phyloP scores from a whole-genome alignment of 2,797 vertebrate species.

The Anolis apletophallus region DNA sequence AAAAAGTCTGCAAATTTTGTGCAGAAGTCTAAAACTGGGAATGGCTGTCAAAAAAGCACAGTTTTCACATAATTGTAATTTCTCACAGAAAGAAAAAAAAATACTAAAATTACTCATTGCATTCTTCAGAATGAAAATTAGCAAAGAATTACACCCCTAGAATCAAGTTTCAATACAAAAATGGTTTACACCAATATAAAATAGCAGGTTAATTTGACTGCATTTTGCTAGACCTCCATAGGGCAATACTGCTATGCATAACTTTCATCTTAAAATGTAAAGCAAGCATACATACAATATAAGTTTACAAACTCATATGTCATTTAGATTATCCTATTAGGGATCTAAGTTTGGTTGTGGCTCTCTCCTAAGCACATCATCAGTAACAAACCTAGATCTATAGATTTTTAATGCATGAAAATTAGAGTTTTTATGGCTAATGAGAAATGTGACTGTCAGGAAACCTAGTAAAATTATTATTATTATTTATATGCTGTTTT shows the following conservation, averaged over 20 bases:
- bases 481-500: no score
- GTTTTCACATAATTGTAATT: no score
- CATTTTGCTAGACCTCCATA: not conserved
- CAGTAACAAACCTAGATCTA: not conserved
- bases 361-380: not conserved
- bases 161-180: no score
- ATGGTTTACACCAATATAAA: not conserved
- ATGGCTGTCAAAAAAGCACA: no score
- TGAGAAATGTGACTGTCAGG: not conserved
- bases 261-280: no score
- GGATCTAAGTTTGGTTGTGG: not conserved
- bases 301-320: not conserved
- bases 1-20: no score
- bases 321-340: not conserved
- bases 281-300: not conserved
- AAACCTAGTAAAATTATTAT: not conserved
- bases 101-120: no score
- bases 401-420: not conserved
- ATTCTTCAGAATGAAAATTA: no score
- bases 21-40: no score
- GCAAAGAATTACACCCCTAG: no score
- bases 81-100: no score
- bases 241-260: not conserved
- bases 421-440: not conserved
- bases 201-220: not conserved